Evolutionary conservation across 1,140 invertebrate species (phyloP).

Genomic region (Calephelis virginiensis): DNA sequence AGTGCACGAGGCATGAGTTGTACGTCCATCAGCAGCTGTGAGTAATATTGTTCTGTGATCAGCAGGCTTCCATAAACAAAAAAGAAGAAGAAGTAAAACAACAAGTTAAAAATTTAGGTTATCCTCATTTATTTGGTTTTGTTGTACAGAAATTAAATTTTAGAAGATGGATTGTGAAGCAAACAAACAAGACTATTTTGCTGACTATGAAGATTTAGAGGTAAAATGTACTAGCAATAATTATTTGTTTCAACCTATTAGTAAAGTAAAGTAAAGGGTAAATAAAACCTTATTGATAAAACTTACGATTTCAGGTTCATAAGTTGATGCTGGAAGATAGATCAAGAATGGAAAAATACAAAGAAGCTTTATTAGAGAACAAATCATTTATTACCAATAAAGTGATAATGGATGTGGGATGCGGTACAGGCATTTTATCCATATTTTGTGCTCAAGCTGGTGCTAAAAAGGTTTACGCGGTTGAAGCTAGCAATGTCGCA

Average conservation of each 20-base stretch:
- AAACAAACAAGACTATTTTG: constrained; percentile 63
- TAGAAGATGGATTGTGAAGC: background rate
- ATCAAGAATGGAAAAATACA: constrained; percentile 89
- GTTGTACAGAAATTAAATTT: no score
- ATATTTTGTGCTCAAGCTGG: constrained; percentile 97
- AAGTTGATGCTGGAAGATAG: constrained; percentile 89
- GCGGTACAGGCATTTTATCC: constrained; percentile 97
- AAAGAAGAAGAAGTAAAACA: no score
- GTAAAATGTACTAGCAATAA: constrained; percentile 38
- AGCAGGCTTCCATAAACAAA: no score
- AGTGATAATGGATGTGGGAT: constrained; percentile 95
- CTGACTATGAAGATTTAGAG: constrained; percentile 79
- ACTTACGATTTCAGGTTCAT: constrained; percentile 81
- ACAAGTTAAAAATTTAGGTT: no score
- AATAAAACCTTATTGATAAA: background rate
- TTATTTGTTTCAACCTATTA: no score
- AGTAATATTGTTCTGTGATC: no score
- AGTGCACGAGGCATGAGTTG: no score
- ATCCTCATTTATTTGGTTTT: no score
- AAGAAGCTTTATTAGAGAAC: constrained; percentile 90
- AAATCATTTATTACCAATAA: constrained; percentile 83
- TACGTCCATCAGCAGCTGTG: no score
- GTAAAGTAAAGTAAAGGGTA: no score
- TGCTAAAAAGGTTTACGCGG: constrained; percentile 93
- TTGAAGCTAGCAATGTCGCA: constrained; percentile 95